Evolutionary conservation across 2,113 vertebrate species (phyloP), one percentile per base, ranked within the genome.

Genomic region (Dicrurus megarhynchus): DNA sequence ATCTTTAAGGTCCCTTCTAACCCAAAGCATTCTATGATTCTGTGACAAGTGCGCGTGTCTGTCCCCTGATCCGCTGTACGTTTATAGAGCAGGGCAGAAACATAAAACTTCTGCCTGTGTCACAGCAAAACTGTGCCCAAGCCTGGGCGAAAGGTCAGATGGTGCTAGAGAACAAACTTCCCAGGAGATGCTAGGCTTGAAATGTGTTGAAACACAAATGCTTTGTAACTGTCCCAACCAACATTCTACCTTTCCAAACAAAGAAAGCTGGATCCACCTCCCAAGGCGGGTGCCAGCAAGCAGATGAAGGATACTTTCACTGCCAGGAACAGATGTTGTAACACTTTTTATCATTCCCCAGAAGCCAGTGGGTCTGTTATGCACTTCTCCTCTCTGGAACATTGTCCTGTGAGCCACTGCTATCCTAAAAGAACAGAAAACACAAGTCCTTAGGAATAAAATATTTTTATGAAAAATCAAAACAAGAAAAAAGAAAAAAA

Each of bases 291-390:
- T 71, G 80, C 32, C 61, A 95, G 42, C 78, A 73, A 21, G 90
- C 39, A 89, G 76, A 89, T 60, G 93, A 98, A 99, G 98, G 99
- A 99, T 99, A 99, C 99, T 99, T 98, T 99, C 99, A 78, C 98
- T 99, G 96, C 98, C 98, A 61, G 99, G 85, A 85, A 98, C 97
- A 70, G 99, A 98, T 4, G 99, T 98, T 32, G 99, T 99, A n/a
- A 99, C 99, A n/a, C 99, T 99, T 97, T 99, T 99, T 97, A 99
- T 99, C 99, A 99, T 99, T 61, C 99, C 99, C 99, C 99, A 99
- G 97, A 99, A 98, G 91, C 99, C 99, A 10, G 98, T 99, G 41
- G 99, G 99, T 84, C 98, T 99, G 98, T 98, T 99, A 82, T 99
- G 98, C 92, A 99, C 99, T 87, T 99, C 99, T 52, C 99, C 99